These are phyloP conservation scores for Pithys albifrons DNA, from an alignment of 2,113 vertebrate species.

Conservation along the genomic window DNA sequence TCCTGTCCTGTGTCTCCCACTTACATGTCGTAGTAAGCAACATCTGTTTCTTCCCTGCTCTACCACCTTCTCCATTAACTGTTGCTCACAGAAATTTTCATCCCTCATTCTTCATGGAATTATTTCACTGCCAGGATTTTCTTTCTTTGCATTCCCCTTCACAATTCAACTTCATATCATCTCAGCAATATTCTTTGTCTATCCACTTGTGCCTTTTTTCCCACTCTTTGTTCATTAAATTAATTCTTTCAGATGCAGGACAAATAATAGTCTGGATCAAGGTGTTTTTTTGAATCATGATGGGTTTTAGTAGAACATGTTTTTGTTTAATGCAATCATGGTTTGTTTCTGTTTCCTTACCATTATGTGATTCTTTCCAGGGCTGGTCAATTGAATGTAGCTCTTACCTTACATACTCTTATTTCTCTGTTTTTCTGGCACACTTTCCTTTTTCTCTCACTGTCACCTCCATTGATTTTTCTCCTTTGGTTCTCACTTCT, in stretches of 20 bases:
- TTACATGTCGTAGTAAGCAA: background rate
- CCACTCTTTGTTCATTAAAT: background rate
- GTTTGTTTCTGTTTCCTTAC: background rate
- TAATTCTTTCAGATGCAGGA: background rate
- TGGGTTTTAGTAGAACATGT: fast-evolving
- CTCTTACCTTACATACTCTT: background rate
- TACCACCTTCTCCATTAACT: background rate
- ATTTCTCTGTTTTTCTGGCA: background rate
- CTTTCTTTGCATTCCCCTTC: background rate
- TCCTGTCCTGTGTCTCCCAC: background rate
- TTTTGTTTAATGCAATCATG: background rate
- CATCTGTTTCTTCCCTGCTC: background rate
- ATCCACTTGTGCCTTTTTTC: background rate
- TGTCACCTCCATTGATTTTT: background rate
- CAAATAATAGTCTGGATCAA: background rate
- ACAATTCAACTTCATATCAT: background rate
- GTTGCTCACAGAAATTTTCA: background rate
- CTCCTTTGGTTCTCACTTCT: background rate
- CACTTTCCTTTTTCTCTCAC: background rate
- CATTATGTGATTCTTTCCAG: background rate
- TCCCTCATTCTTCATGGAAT: background rate
- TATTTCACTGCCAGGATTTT: background rate
- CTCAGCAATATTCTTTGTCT: background rate
- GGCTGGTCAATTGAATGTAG: background rate
- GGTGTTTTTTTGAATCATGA: background rate